These are phyloP conservation scores for Cydia amplana DNA, from an alignment of 1,140 invertebrate species.

Conservation along the genomic window DNA sequence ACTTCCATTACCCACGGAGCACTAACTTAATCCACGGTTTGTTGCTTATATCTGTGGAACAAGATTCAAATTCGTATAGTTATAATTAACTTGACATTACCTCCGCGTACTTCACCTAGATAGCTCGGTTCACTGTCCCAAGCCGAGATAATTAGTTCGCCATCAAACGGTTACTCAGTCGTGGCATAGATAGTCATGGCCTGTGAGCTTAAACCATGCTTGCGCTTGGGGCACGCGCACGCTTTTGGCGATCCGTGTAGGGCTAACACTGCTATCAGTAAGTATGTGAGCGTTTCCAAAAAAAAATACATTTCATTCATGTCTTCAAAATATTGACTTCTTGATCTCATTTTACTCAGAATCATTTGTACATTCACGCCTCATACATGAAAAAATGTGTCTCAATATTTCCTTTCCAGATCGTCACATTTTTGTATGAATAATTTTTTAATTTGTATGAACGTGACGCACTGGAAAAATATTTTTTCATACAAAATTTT, in stretches of 20 bases:
- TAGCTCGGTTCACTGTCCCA: constrained; percentile 22
- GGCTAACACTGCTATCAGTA: neutral
- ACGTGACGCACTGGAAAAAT: too few relatives aligned
- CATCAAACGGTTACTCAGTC: constrained; percentile 29
- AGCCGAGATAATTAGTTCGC: constrained; percentile 19
- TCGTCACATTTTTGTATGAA: too few relatives aligned
- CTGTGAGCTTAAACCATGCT: constrained; percentile 18
- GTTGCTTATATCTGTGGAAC: constrained; percentile 33
- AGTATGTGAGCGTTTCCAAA: too few relatives aligned
- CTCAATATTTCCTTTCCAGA: too few relatives aligned
- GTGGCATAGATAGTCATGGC: constrained; percentile 15
- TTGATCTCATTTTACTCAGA: too few relatives aligned
- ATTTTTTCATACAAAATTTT: too few relatives aligned
- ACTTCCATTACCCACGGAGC: neutral
- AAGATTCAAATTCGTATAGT: neutral
- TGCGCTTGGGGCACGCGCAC: neutral
- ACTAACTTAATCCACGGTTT: constrained; percentile 29
- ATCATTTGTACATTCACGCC: too few relatives aligned
- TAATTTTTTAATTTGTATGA: too few relatives aligned
- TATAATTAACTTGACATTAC: neutral
- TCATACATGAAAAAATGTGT: too few relatives aligned
- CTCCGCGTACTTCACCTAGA: constrained; percentile 29
- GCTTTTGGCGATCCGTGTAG: constrained; percentile 2
- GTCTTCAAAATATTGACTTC: too few relatives aligned
- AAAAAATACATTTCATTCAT: too few relatives aligned